These are phyloP conservation scores for Chymomyza costata DNA, from an alignment of 1,140 invertebrate species.

Conservation along the genomic window DNA sequence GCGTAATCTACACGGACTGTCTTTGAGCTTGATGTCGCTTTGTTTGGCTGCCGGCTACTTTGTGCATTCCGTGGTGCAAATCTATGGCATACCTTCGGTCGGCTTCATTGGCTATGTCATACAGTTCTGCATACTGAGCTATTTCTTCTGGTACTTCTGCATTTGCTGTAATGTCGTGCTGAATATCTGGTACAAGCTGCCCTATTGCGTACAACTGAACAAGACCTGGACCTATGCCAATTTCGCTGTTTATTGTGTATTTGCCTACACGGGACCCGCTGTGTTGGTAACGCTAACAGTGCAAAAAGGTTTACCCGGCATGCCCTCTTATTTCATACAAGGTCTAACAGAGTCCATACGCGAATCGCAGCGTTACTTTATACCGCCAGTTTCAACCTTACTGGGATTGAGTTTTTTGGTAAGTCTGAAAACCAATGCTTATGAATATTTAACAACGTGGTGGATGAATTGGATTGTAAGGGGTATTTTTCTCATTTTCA, in stretches of 20 bases:
- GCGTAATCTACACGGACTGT: conserved; percentile 60
- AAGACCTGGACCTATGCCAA: conserved; percentile 39
- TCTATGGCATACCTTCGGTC: conserved; percentile 44
- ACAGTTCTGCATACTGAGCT: conserved; percentile 65
- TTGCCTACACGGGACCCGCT: conserved; percentile 43
- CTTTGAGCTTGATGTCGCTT: conserved; percentile 57
- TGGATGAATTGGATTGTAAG: too few relatives aligned
- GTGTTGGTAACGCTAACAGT: conserved; percentile 53
- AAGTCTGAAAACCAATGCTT: too few relatives aligned
- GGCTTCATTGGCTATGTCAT: conserved; percentile 64
- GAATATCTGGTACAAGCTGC: conserved; percentile 66
- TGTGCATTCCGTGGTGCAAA: conserved; percentile 66
- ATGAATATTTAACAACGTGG: too few relatives aligned
- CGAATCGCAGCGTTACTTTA: conserved; percentile 68
- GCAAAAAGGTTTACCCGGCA: conserved; percentile 63
- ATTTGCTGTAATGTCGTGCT: conserved; percentile 65
- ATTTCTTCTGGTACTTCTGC: conserved; percentile 68
- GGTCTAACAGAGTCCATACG: conserved; percentile 69
- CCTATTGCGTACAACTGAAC: conserved; percentile 41
- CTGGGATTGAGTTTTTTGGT: conserved; percentile 58
- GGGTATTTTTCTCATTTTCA: conserved; percentile 5
- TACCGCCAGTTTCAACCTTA: conserved; percentile 65
- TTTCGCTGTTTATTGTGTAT: conserved; percentile 42
- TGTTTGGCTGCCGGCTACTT: conserved; percentile 66
- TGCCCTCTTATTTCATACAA: conserved; percentile 71